Conservation (phyloP, 2,888 invertebrate genomes). For the Barypeithes pellucidus region DNA sequence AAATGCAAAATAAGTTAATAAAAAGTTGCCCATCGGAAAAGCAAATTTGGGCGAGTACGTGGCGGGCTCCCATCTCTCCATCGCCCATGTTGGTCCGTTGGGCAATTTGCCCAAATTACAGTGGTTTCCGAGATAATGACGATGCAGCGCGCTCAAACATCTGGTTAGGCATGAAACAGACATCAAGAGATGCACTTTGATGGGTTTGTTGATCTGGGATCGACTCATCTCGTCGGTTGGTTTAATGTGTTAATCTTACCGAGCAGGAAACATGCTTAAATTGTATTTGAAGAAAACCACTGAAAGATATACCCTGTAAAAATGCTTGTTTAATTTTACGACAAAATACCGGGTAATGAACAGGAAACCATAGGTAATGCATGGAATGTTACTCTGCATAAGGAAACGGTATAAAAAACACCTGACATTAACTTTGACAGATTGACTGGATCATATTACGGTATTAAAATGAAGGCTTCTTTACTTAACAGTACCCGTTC, state of each 20-base stretch:
- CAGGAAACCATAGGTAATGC: too few relatives aligned
- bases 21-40: conserved; percentile 26
- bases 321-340: too few relatives aligned
- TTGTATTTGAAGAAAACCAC: conserved; percentile 8
- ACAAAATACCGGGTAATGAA: too few relatives aligned
- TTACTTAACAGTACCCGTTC: too few relatives aligned
- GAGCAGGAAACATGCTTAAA: conserved; percentile 15
- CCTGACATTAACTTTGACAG: too few relatives aligned
- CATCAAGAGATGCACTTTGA: conserved; percentile 42
- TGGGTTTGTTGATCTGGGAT: conserved; percentile 49
- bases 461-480: too few relatives aligned
- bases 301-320: too few relatives aligned
- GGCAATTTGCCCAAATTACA: conserved; percentile 52
- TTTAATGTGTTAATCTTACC: conserved; percentile 27
- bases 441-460: too few relatives aligned
- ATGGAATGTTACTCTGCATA: too few relatives aligned
- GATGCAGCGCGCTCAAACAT: conserved; percentile 46
- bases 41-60: conserved; percentile 29
- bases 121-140: conserved; percentile 48
- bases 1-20: conserved; percentile 40
- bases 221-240: conserved; percentile 4
- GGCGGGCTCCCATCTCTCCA: conserved; percentile 24
- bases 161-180: conserved; percentile 52
- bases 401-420: too few relatives aligned
- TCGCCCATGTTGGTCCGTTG: conserved; percentile 48